These are phyloP conservation scores for Meloidogyne exigua DNA, from an alignment of 1,140 invertebrate species.

Conservation along the genomic window DNA sequence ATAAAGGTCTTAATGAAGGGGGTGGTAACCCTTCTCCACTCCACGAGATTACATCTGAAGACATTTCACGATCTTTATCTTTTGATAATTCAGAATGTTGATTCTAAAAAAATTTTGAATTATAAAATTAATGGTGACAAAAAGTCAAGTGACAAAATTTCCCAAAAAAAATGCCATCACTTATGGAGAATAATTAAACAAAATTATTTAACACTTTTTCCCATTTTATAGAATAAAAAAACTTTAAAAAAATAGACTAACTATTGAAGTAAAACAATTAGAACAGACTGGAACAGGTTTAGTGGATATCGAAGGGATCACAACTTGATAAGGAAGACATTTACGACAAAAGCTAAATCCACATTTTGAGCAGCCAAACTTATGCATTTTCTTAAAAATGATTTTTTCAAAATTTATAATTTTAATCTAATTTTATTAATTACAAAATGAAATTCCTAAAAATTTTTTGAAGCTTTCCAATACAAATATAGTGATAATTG, in stretches of 20 bases:
- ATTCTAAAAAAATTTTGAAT: neutral
- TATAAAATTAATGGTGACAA: neutral
- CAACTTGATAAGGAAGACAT: conserved; percentile 16
- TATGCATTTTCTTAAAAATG: too few species aligned
- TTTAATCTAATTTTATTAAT: too few species aligned
- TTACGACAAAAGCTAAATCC: conserved; percentile 28
- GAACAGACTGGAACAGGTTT: conserved; percentile 30
- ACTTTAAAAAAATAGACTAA: neutral
- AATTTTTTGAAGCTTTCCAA: too few species aligned
- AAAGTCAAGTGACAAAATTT: neutral
- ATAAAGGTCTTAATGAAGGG: conserved; percentile 25
- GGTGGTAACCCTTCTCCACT: conserved; percentile 26
- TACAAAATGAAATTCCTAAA: too few species aligned
- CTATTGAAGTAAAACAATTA: conserved; percentile 14
- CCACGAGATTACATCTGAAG: conserved; percentile 10
- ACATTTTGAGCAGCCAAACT: conserved; percentile 33
- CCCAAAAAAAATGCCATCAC: too few species aligned
- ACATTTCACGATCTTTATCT: conserved; percentile 4
- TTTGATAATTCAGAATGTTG: conserved; percentile 24
- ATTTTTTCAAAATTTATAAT: too few species aligned
- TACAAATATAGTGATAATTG: too few species aligned
- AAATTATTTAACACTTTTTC: too few species aligned
- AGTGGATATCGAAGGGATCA: conserved; percentile 6
- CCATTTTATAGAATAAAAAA: too few species aligned
- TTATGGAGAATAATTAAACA: too few species aligned